Conservation (phyloP, 2,888 invertebrate genomes). For the Smittia aterrima region DNA sequence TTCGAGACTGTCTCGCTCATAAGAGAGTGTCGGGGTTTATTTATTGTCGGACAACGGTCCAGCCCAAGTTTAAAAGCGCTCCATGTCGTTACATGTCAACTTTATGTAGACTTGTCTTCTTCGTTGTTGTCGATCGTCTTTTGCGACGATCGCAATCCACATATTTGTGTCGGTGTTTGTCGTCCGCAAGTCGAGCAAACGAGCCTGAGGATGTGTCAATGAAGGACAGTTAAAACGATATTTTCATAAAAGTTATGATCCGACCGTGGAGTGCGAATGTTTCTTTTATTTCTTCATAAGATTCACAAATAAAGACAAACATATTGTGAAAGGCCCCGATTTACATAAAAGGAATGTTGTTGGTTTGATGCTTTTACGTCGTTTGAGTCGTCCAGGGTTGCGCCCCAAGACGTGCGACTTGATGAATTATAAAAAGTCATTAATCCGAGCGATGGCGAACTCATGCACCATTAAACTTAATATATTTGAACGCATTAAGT, state of each 20-base stretch:
- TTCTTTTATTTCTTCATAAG: background rate
- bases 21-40: background rate
- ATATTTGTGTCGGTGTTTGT: too few relatives aligned
- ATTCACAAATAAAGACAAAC: slow-evolving; percentile 30
- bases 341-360: slow-evolving; percentile 40
- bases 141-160: background rate
- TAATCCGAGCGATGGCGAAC: slow-evolving; percentile 5
- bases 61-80: background rate
- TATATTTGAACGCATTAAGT: slow-evolving; percentile 14
- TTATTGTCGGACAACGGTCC: background rate
- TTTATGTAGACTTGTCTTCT: slow-evolving; percentile 6
- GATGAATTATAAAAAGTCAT: background rate
- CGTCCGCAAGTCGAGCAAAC: background rate
- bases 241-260: slow-evolving; percentile 9
- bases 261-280: background rate
- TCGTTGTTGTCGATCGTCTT: background rate
- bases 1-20: background rate
- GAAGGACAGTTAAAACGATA: background rate
- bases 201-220: background rate
- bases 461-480: background rate
- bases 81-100: slow-evolving; percentile 6
- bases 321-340: slow-evolving; percentile 3
- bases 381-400: slow-evolving; percentile 30
- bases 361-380: background rate
- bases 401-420: background rate